phyloP scores from a whole-genome alignment of 2,888 invertebrate genomes.

The Cryptophagus acutangulus region DNA sequence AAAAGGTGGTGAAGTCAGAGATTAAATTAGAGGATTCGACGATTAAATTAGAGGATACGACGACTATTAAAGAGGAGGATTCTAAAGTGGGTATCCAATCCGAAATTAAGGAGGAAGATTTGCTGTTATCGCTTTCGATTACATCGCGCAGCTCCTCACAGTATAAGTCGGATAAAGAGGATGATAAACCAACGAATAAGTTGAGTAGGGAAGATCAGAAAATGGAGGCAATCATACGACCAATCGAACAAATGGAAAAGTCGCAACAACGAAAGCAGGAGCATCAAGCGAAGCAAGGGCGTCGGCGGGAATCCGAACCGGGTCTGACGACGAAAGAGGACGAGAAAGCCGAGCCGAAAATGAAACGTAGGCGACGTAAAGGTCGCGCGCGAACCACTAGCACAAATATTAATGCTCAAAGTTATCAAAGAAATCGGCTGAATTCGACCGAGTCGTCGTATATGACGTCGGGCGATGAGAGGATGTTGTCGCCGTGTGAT shows the following conservation, averaged over 20 bases:
- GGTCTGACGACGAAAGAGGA: constrained; percentile 38
- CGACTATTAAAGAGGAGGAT: constrained; percentile 20
- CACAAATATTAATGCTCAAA: constrained; percentile 46
- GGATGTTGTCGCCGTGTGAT: constrained; percentile 55
- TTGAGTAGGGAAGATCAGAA: constrained; percentile 89
- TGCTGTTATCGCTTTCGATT: constrained; percentile 30
- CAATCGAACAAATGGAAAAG: constrained; percentile 90
- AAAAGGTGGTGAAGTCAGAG: constrained; percentile 16
- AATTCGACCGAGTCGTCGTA: constrained; percentile 76
- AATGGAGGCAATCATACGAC: constrained; percentile 91
- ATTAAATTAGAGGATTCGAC: constrained; percentile 24
- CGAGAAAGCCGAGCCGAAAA: constrained; percentile 36
- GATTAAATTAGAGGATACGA: constrained; percentile 22
- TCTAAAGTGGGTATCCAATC: constrained; percentile 17
- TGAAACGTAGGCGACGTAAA: constrained; percentile 53
- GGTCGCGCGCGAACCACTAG: constrained; percentile 63
- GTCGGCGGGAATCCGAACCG: constrained; percentile 62
- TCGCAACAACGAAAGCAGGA: constrained; percentile 75
- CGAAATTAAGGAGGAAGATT: constrained; percentile 26
- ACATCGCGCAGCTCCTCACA: constrained; percentile 38
- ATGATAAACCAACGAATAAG: constrained; percentile 32
- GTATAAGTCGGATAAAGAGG: constrained; percentile 34
- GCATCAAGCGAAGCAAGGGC: constrained; percentile 64
- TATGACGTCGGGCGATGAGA: constrained; percentile 71
- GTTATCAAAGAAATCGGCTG: constrained; percentile 56